Evolutionary conservation across 1,140 invertebrate species (phyloP), one percentile per base, ranked within the genome.

Genomic region (Leptopilina boulardi): DNA sequence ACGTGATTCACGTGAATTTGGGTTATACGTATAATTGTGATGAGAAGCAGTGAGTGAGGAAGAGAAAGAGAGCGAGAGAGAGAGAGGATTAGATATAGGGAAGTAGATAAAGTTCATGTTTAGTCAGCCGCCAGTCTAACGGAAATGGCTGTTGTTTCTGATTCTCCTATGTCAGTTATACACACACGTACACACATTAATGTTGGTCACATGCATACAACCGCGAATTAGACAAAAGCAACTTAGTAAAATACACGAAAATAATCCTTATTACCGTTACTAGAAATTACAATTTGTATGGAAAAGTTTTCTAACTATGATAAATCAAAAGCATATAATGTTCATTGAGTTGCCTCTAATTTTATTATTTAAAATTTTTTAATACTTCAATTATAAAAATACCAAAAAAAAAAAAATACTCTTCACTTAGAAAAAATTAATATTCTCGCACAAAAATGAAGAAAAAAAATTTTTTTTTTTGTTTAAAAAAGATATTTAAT

Each of bases 41-140:
- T 54, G 51, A 54, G n/a, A 54, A 38, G 34, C 34, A 38, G 34
- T 38, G 34, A 38, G 34, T 8, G 34, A 38, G 34, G 9, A 9
- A 38, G 34, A 38, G 34, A 38, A 9, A 38, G 34, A 38, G 34
- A 38, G 34, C 5, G 34, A 38, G 34, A 38, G 34, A 54, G 18
- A 9, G 51, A 54, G 51, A 21, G 18, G n/a, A 21, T 38, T 54
- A 54, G 51, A 2, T 19, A 11, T 10, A 54, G 8, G 19, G 8
- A 8, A 54, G 51, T 54, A 54, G 51, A 38, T 54, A 54, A 54
- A 54, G 51, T 54, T 21, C 21, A 21, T 54, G 51, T 54, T 54
- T 54, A 54, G 51, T 54, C 51, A 54, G 51, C 51, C 51, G n/a
- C 51, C n/a, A 21, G 19, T 54, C 51, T 19, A 8, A 18, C 18